phyloP scores from a whole-genome alignment of 2,113 vertebrate species.

The Ctenodactylus gundi region DNA sequence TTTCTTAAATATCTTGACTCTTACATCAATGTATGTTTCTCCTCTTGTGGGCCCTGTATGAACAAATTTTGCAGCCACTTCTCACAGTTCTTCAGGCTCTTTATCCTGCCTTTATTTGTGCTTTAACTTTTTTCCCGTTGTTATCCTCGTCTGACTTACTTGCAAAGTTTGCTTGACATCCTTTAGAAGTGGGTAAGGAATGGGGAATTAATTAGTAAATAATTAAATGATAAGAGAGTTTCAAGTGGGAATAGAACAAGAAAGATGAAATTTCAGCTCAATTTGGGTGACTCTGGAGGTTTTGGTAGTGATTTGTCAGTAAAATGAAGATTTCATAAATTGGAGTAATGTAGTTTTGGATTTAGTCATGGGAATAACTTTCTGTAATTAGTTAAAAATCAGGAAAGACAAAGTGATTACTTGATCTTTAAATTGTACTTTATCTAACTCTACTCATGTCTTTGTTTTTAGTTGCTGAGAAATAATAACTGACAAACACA shows the following conservation, averaged over 20 bases:
- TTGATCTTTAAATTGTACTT: conserved; percentile 48
- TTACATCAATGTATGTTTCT: background rate
- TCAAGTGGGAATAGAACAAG: conserved; percentile 18
- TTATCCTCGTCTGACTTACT: background rate
- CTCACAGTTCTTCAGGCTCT: background rate
- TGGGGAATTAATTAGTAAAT: conserved; percentile 62
- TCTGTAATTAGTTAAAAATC: conserved; percentile 46
- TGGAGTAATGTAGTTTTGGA: background rate
- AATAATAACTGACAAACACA: too few relatives aligned
- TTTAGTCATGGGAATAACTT: conserved; percentile 23
- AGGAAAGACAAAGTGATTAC: conserved; percentile 9
- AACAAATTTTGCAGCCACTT: background rate
- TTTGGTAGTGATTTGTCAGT: conserved; percentile 20
- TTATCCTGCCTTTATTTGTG: background rate
- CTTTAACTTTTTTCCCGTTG: background rate
- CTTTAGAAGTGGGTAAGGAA: background rate
- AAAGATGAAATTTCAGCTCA: conserved; percentile 42
- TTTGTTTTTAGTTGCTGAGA: too few relatives aligned
- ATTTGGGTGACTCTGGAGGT: conserved; percentile 14
- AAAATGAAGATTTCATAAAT: conserved; percentile 29
- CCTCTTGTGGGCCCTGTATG: background rate
- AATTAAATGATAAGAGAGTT: conserved; percentile 36
- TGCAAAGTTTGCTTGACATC: conserved; percentile 21
- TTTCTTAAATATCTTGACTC: background rate
- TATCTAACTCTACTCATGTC: too few relatives aligned